Evolutionary conservation across 2,797 vertebrate species (phyloP).

Genomic region (Etheostoma perlongum): DNA sequence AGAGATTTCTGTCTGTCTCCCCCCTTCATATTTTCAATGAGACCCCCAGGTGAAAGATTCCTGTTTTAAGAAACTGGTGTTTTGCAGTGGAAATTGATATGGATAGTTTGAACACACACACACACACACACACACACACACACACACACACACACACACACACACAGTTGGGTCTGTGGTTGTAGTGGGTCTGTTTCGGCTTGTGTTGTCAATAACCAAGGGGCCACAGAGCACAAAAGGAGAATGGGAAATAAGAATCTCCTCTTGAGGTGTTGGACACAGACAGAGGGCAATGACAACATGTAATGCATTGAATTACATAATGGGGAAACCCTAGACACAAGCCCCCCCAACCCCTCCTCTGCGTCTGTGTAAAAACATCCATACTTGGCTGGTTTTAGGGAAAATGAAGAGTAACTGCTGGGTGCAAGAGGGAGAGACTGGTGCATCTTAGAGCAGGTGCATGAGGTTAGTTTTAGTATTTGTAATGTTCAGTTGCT

Average conservation of each 20-base stretch:
- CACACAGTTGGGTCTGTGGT: slow-evolving; percentile 33
- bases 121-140: slow-evolving; percentile 18
- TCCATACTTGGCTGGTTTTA: slow-evolving; percentile 51
- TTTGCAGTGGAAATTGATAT: slow-evolving; percentile 73
- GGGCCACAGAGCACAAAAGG: slow-evolving; percentile 75
- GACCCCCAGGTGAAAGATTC: slow-evolving; percentile 75
- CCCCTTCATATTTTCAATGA: slow-evolving; percentile 56
- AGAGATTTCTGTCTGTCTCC: slow-evolving; percentile 4
- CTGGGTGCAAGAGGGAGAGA: slow-evolving; percentile 20
- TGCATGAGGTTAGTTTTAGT: slow-evolving; percentile 22
- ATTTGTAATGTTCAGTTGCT: too few species aligned
- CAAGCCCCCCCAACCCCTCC: slow-evolving; percentile 19
- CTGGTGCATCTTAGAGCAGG: slow-evolving; percentile 71
- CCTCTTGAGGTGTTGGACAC: slow-evolving; percentile 68
- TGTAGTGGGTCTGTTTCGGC: slow-evolving; percentile 56
- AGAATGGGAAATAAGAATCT: slow-evolving; percentile 70
- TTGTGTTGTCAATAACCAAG: slow-evolving; percentile 71
- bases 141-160: slow-evolving; percentile 46
- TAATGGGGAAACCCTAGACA: slow-evolving; percentile 74
- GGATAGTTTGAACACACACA: slow-evolving; percentile 46
- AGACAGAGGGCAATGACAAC: slow-evolving; percentile 63
- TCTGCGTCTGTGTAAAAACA: slow-evolving; percentile 41
- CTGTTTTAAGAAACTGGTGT: slow-evolving; percentile 52
- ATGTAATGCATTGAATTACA: slow-evolving; percentile 78
- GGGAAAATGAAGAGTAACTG: slow-evolving; percentile 36